phyloP scores from a whole-genome alignment of 2,888 invertebrate species.

The Dryobotodes eremita region DNA sequence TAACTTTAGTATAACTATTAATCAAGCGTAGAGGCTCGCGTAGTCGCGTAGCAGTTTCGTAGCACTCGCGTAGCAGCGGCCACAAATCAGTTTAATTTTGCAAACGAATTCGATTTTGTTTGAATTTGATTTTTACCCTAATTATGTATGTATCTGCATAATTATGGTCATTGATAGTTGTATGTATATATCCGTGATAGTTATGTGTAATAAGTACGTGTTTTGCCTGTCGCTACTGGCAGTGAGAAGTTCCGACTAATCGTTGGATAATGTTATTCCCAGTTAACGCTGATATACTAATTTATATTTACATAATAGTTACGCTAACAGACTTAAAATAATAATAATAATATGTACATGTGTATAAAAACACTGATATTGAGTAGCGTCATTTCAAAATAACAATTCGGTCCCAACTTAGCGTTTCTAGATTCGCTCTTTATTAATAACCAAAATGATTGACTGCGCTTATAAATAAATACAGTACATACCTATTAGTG shows the following conservation, averaged over 20 bases:
- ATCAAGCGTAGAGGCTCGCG: background rate
- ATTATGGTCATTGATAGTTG: background rate
- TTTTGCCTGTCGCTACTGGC: background rate
- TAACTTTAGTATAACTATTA: background rate
- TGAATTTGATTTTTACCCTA: background rate
- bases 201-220: no score
- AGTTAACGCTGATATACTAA: background rate
- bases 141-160: background rate
- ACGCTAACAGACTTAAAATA: no score
- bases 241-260: background rate
- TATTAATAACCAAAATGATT: background rate
- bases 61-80: constrained; percentile 44
- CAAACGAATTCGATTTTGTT: background rate
- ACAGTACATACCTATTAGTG: no score
- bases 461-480: background rate
- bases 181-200: background rate
- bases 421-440: background rate
- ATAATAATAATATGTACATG: no score
- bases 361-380: no score
- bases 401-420: background rate
- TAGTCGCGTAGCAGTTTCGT: constrained; percentile 36
- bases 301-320: no score
- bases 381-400: background rate
- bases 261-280: background rate
- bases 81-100: background rate